Conservation (phyloP, 2,113 vertebrate species). For the Colaptes auratus region DNA sequence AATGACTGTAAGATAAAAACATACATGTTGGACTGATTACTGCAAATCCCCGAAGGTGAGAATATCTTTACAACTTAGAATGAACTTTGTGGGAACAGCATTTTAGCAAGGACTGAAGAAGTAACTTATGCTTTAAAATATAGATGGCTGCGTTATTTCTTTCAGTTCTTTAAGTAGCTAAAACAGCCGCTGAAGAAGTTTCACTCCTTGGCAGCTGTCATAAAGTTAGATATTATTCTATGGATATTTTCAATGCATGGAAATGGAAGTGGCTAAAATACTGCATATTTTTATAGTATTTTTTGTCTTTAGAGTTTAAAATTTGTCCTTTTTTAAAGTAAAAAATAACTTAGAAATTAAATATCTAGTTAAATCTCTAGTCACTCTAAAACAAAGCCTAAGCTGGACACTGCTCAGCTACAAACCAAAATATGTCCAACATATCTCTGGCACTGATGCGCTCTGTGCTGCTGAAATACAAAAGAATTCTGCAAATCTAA, state of each 20-base stretch:
- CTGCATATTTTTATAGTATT: neutral
- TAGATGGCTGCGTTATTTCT: neutral
- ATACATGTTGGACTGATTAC: neutral
- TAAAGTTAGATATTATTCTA: neutral
- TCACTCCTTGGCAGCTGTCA: neutral
- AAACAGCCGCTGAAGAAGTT: neutral
- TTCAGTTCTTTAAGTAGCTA: neutral
- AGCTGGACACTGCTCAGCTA: neutral
- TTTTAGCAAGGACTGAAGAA: neutral
- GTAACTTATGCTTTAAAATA: neutral
- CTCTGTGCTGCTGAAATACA: neutral
- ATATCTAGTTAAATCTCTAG: neutral
- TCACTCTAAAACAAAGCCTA: neutral
- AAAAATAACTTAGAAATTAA: neutral
- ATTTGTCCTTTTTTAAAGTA: neutral
- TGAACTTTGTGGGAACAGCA: neutral
- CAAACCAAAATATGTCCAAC: neutral
- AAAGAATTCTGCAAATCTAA: slow-evolving; percentile 17
- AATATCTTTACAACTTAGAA: slow-evolving; percentile 16
- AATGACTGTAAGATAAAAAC: neutral
- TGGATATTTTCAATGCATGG: neutral
- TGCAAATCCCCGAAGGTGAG: neutral
- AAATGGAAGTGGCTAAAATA: neutral
- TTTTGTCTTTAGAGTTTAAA: neutral
- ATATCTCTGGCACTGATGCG: fast-evolving